Base-by-base conservation (phyloP, 2,888 invertebrate genomes). In the Stegana nigrithorax region DNA sequence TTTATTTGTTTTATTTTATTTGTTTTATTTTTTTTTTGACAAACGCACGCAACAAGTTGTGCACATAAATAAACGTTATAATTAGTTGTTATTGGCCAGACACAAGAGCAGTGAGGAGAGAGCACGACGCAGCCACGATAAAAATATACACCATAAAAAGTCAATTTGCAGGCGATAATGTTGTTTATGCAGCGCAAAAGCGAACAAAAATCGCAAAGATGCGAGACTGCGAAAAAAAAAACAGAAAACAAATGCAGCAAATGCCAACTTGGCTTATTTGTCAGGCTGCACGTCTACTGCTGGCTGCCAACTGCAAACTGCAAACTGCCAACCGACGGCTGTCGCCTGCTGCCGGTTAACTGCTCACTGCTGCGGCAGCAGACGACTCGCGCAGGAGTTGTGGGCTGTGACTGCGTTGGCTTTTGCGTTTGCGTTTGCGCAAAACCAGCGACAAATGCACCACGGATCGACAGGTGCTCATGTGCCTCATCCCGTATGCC, bases 71-170 rank as follows among this genome's bases (percentile, higher is more conserved):
- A 79, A 76, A 75, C 72, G 73, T 80, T 72, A 78, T 78, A 79
- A 80, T 79, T 79, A 77, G 75, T 68, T 74, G 78, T 76, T 76
- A 78, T 76, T 74, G 71, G 78, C 78, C 75, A 76, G 70, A n/a
- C 32, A 32, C 2, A 32, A 32, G 32, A 4, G 39, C 39, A 50
- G 53, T 27, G 29, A 26, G 32, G 21, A 25, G 21, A 12, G 51
- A 4, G 3, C 12, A n/a, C 10, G n/a, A 4, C 14, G 17, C 5
- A 17, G 29, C 12, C 53, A n/a, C 26, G 42, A 47, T 59, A 59
- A 50, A 42, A 36, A 59, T 47, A 21, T 51, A 60, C 39, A 55
- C 65, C 65, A 63, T 63, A 63, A 63, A 65, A 56, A 65, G 65
- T 55, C 62, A 60, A 60, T 57, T 60, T 60, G 26, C 7, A 63